A percentile compares a stretch with the other conserved stretches of the same genome.
Conservation (phyloP, 2,888 invertebrate genomes). For the Lissocephala sabroskyi region DNA sequence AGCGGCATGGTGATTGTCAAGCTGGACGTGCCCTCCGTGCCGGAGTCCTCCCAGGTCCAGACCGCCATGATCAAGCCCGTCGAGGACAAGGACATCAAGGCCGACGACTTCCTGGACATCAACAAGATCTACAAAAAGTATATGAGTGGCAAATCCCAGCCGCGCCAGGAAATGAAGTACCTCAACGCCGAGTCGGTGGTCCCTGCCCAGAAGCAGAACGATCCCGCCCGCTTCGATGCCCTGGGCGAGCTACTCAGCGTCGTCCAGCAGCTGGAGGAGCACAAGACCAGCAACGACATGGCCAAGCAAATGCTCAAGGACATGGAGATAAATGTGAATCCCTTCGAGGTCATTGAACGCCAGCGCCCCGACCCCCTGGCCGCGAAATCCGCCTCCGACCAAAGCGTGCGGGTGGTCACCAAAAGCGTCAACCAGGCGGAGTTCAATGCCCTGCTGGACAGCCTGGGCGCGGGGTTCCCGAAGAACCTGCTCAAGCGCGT, state of each 20-base stretch:
- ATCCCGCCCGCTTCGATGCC: conserved; percentile 16
- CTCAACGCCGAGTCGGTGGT: too few relatives aligned
- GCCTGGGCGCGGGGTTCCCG: conserved; percentile 1
- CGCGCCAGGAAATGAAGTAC: too few relatives aligned
- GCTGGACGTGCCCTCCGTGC: conserved; percentile 2
- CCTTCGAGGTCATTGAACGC: too few relatives aligned
- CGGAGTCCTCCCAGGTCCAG: background rate
- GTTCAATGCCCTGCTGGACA: conserved; percentile 5
- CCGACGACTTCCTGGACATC: conserved; percentile 1
- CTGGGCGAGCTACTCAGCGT: conserved; percentile 29
- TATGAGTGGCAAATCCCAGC: too few relatives aligned
- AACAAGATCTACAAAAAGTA: conserved; percentile 24
- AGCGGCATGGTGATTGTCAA: conserved; percentile 13
- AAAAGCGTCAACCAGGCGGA: background rate
- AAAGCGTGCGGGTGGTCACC: background rate
- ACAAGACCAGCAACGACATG: conserved; percentile 29
- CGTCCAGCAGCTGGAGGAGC: conserved; percentile 25
- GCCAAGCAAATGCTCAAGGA: conserved; percentile 27
- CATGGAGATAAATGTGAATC: too few relatives aligned
- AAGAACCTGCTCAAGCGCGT: conserved; percentile 14
- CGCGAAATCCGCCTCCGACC: background rate
- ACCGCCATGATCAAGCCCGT: background rate
- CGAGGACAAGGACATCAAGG: too few relatives aligned
- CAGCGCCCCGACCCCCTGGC: background rate
- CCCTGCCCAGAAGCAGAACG: too few relatives aligned